A percentile compares a stretch with the other conserved stretches of the same genome.
phyloP scores from a whole-genome alignment of 1,140 invertebrate species.

The Trachymyrmex septentrionalis region DNA sequence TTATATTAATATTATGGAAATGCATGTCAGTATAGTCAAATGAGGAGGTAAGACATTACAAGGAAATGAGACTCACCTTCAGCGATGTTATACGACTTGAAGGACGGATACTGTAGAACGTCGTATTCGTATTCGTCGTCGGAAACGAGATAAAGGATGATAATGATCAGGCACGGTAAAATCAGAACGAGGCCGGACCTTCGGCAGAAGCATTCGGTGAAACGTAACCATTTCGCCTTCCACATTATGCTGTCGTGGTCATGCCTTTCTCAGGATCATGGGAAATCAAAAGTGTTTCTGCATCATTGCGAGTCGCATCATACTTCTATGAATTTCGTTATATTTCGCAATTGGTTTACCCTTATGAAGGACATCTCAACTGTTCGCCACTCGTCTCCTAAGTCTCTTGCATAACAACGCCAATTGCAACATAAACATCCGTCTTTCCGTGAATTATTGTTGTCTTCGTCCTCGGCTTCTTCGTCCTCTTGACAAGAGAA shows the following conservation, averaged over 20 bases:
- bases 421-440: not conserved
- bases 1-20: too few species aligned
- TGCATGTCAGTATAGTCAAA: too few species aligned
- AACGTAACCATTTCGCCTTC: conserved; percentile 69
- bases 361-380: conserved; percentile 43
- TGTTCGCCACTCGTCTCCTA: not conserved
- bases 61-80: conserved; percentile 64
- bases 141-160: conserved; percentile 80
- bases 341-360: conserved; percentile 1
- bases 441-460: not conserved
- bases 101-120: conserved; percentile 74
- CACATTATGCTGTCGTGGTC: conserved; percentile 41
- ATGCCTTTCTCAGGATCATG: not conserved
- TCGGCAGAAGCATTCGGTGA: conserved; percentile 77
- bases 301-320: conserved; percentile 5
- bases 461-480: conserved; percentile 28
- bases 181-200: conserved; percentile 77
- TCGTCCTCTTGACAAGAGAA: conserved; percentile 18
- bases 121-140: conserved; percentile 70
- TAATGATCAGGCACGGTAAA: conserved; percentile 77
- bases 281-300: not conserved
- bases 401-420: not conserved
- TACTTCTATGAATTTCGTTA: conserved; percentile 5
- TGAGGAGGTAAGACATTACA: too few species aligned
- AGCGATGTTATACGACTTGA: conserved; percentile 69